These are phyloP conservation scores for Pangasius larnaudii DNA, from an alignment of 2,797 vertebrate species.

Conservation along the genomic window DNA sequence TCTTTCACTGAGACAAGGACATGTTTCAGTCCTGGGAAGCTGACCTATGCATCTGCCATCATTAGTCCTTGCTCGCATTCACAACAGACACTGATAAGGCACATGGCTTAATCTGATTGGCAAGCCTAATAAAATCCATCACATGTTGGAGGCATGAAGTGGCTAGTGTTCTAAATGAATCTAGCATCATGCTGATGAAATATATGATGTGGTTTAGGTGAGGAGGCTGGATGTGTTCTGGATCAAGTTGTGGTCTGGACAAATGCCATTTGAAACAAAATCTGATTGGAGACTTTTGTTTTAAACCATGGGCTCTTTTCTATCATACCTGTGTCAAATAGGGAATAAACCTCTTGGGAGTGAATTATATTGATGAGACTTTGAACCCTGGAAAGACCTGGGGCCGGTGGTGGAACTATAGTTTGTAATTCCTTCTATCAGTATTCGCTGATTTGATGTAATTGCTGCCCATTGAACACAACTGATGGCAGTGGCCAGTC, in stretches of 20 bases:
- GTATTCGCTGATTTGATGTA: neutral
- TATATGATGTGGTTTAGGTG: neutral
- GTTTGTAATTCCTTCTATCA: neutral
- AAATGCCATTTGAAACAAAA: neutral
- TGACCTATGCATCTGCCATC: neutral
- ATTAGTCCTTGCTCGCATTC: neutral
- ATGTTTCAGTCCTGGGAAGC: neutral
- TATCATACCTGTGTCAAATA: neutral
- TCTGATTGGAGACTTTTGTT: neutral
- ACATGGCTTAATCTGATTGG: neutral
- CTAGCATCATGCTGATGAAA: neutral
- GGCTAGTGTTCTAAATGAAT: neutral
- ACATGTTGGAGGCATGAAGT: neutral
- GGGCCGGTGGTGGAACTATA: neutral
- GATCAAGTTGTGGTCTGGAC: neutral
- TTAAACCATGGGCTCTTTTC: neutral
- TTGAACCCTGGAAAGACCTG: neutral
- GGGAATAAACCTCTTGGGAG: neutral
- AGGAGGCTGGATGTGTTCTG: neutral
- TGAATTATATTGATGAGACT: neutral
- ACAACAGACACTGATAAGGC: neutral
- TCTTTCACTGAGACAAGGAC: neutral
- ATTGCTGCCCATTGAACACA: neutral
- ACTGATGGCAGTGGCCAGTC: neutral
- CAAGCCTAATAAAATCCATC: neutral